phyloP scores from a whole-genome alignment of 2,797 vertebrate species.

The Tadarida brasiliensis region DNA sequence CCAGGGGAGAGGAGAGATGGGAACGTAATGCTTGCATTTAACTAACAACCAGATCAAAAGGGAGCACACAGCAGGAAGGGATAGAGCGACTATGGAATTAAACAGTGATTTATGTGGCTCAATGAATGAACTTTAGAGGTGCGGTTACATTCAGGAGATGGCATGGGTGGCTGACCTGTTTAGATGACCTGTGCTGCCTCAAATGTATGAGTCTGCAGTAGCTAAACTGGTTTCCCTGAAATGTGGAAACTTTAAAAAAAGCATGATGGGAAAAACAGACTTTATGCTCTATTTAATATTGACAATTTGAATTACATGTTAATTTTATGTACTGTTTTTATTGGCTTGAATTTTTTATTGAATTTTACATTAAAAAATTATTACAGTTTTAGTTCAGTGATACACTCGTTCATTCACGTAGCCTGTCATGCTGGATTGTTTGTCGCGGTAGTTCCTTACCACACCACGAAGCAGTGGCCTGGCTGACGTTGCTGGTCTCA shows the following conservation, averaged over 20 bases:
- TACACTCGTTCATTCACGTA: background rate
- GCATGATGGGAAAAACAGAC: background rate
- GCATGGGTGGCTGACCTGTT: background rate
- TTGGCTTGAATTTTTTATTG: background rate
- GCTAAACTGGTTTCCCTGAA: background rate
- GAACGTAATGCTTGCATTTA: constrained; percentile 61
- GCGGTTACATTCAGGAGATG: background rate
- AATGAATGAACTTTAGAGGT: constrained; percentile 11
- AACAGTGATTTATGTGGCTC: constrained; percentile 34
- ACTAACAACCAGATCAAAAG: background rate
- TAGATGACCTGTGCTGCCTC: constrained; percentile 4
- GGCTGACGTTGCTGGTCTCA: background rate
- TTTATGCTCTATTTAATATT: background rate
- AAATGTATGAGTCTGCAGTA: constrained; percentile 40
- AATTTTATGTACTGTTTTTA: background rate
- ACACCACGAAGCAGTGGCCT: background rate
- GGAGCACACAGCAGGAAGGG: constrained; percentile 1
- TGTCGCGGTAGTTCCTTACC: background rate
- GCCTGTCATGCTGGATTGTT: background rate
- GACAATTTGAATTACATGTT: background rate
- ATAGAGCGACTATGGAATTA: background rate
- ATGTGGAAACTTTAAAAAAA: background rate
- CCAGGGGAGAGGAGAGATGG: background rate
- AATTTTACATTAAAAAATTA: constrained; percentile 40
- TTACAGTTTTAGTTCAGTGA: background rate